These are phyloP conservation scores for Ichneumoninae sp. DNA, from an alignment of 2,888 invertebrate species.

Conservation along the genomic window DNA sequence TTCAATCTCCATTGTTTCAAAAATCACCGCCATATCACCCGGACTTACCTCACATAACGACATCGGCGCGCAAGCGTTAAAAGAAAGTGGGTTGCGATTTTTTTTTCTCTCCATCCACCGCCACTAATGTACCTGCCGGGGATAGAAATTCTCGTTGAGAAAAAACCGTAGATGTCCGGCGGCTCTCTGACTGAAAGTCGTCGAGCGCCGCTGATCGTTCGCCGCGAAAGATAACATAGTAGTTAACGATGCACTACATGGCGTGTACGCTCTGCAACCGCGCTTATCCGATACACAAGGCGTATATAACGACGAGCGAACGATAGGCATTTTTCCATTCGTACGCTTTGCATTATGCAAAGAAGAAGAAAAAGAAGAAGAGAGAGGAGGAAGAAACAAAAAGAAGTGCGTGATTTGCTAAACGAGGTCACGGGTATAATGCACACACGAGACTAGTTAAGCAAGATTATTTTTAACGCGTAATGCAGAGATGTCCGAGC, in stretches of 20 bases:
- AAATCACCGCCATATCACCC: too few relatives aligned
- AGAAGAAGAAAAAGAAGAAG: slow-evolving; percentile 3
- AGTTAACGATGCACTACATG: background rate
- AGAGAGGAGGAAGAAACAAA: background rate
- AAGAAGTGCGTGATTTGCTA: slow-evolving; percentile 22
- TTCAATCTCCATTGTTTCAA: too few relatives aligned
- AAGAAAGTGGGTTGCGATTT: slow-evolving; percentile 60
- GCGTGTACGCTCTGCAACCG: background rate
- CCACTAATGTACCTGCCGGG: background rate
- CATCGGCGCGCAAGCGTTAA: slow-evolving; percentile 29
- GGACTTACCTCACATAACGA: background rate
- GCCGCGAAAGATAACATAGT: slow-evolving; percentile 28
- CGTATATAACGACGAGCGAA: background rate
- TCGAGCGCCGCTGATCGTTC: slow-evolving; percentile 51
- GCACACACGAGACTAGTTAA: slow-evolving; percentile 38
- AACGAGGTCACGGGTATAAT: slow-evolving; percentile 55
- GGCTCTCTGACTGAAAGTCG: slow-evolving; percentile 38
- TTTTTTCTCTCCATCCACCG: slow-evolving; percentile 17
- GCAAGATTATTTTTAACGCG: slow-evolving; percentile 59
- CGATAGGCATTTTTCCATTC: slow-evolving; percentile 2
- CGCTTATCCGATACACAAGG: background rate
- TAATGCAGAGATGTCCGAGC: background rate
- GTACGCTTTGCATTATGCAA: slow-evolving; percentile 22
- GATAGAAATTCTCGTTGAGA: slow-evolving; percentile 43
- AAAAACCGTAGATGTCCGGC: slow-evolving; percentile 37